Conservation (phyloP, 2,888 invertebrate genomes). For the Caenorhabditis macrosperma region DNA sequence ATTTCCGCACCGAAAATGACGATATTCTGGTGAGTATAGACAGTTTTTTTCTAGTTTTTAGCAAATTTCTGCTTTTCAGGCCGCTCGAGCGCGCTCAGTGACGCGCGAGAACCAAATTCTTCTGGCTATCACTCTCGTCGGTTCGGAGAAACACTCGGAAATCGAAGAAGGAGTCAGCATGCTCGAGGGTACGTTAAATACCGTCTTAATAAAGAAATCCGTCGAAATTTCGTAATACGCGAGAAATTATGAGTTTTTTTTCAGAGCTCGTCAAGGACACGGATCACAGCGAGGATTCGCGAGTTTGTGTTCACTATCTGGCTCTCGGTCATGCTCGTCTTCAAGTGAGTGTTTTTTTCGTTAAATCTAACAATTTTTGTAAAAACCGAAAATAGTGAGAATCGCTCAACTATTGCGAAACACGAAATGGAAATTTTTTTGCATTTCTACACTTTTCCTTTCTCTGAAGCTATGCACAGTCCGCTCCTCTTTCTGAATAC, state of each 20-base stretch:
- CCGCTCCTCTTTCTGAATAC: too few relatives aligned
- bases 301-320: slow-evolving; percentile 37
- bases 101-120: slow-evolving; percentile 33
- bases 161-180: slow-evolving; percentile 34
- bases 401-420: too few relatives aligned
- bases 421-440: too few relatives aligned
- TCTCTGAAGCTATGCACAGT: too few relatives aligned
- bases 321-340: slow-evolving; percentile 47
- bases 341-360: slow-evolving; percentile 6
- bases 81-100: slow-evolving; percentile 21
- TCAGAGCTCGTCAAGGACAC: slow-evolving; percentile 36
- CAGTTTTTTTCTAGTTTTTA: too few relatives aligned
- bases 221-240: neutral
- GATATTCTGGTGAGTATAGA: slow-evolving; percentile 34
- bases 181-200: slow-evolving; percentile 19
- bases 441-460: too few relatives aligned
- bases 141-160: slow-evolving; percentile 24
- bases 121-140: slow-evolving; percentile 33
- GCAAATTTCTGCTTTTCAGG: slow-evolving; percentile 6
- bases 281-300: slow-evolving; percentile 32
- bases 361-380: neutral
- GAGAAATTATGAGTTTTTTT: neutral
- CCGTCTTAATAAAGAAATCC: too few relatives aligned
- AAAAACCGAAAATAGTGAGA: too few relatives aligned
- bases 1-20: slow-evolving; percentile 20